Evolutionary conservation across 64 coral and sea anemone genomes (phyloP).

Genomic region (Porites lutea): DNA sequence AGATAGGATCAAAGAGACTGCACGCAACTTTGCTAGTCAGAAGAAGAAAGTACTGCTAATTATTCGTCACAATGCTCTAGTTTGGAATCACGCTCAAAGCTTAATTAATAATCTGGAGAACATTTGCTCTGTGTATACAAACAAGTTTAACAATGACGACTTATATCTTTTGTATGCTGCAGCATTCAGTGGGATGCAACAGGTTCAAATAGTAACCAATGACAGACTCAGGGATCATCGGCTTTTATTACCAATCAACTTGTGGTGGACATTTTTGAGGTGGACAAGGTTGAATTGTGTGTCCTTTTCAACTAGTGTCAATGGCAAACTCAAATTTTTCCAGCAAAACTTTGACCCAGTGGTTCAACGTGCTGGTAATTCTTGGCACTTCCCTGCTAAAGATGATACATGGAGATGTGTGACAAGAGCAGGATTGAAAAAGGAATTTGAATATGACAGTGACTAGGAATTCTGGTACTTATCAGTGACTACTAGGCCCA

Average conservation of each 20-base stretch:
- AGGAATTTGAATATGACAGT: background rate
- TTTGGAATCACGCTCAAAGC: constrained; percentile 33
- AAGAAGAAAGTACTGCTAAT: constrained; percentile 69
- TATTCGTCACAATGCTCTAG: constrained; percentile 56
- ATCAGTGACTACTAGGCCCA: background rate
- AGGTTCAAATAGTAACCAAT: constrained; percentile 74
- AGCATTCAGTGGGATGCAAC: constrained; percentile 81
- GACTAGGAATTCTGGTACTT: background rate
- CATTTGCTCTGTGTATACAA: constrained; percentile 59
- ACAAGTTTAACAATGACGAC: constrained; percentile 73
- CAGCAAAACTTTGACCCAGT: constrained; percentile 81
- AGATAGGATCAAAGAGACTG: constrained; percentile 45
- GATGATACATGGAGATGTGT: constrained; percentile 88
- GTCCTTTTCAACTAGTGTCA: constrained; percentile 56
- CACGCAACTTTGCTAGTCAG: constrained; percentile 41
- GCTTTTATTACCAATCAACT: constrained; percentile 44
- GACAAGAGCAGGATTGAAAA: constrained; percentile 7
- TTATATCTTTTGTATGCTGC: constrained; percentile 85
- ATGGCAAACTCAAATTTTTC: constrained; percentile 38
- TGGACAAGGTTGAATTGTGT: constrained; percentile 86
- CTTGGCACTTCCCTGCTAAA: constrained; percentile 79
- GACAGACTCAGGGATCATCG: constrained; percentile 83
- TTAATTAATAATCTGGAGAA: constrained; percentile 42
- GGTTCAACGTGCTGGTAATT: constrained; percentile 68
- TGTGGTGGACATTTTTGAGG: constrained; percentile 78